Base-by-base conservation (phyloP, 2,113 vertebrate species). In the Gila orcuttii region DNA sequence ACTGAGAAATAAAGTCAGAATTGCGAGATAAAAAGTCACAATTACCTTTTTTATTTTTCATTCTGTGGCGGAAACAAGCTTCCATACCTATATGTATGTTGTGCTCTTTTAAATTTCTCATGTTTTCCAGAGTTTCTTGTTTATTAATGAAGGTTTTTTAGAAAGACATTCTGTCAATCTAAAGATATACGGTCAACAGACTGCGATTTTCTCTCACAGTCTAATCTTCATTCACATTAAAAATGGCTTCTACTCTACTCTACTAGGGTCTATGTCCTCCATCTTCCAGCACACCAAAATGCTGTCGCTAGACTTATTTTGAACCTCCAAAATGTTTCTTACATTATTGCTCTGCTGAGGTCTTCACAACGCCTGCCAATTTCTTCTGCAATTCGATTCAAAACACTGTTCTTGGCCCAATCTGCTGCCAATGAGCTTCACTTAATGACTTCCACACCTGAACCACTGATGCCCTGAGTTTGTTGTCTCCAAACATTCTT, bases 381-480 rank as follows among this genome's bases (percentile, higher is more conserved):
- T 31, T 68, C 79, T 68, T 25, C 45, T 21, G 52, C 25, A 52
- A 52, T 15, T 69, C 1, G 17, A 33, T 69, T 52, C 25, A 82
- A 69, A 31, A 50, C 80, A 69, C 25, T 23, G 11, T 59, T 42
- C 28, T 57, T 83, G 28, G 50, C 19, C 66, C 47, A 83, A 50
- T 39, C 79, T 25, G 10, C 62, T 33, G 28, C 45, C 57, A 81
- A 50, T 21, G 79, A 62, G 7, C 39, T 81, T 42, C 39, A 50
- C 79, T 82, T 69, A 69, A 69, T 82, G 62, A 69, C 80, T 82
- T 82, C 45, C 64, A 82, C 60, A 82, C 60, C 45, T 69, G 28
- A 47, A 45, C 59, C 25, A 13, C 45, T 47, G 5, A 82, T 55
- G 28, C 42, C 62, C 9, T 6, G 33, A 71, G 19, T 83, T 47